These are phyloP conservation scores for Lymantria monacha DNA, from an alignment of 2,888 invertebrate species.

Conservation along the genomic window DNA sequence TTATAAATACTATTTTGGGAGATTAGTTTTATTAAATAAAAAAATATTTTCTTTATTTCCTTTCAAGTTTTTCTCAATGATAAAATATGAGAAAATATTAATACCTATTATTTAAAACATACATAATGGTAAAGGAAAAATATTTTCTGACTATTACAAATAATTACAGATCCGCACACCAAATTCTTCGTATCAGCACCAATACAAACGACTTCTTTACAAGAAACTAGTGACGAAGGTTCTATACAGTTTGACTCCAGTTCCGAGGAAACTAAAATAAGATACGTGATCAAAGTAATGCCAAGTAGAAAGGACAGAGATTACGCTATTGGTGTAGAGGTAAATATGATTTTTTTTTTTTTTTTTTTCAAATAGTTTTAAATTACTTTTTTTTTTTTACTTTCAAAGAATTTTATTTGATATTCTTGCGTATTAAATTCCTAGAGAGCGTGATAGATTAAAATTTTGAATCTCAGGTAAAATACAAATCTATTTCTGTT, in stretches of 20 bases:
- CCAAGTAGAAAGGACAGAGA: constrained; percentile 60
- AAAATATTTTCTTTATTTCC: no score
- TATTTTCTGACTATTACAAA: not conserved
- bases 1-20: no score
- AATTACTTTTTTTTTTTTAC: not conserved
- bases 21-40: no score
- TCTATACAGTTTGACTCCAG: constrained; percentile 73
- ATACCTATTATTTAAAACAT: no score
- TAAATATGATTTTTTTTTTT: constrained; percentile 18
- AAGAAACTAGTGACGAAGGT: constrained; percentile 72
- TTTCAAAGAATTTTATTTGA: not conserved
- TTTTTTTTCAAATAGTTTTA: not conserved
- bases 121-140: no score
- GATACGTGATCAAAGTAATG: constrained; percentile 64
- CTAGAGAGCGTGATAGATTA: no score
- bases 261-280: constrained; percentile 65
- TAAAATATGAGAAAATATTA: no score
- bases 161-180: constrained; percentile 52
- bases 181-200: constrained; percentile 70
- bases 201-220: constrained; percentile 54
- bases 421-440: no score
- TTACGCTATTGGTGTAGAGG: constrained; percentile 57
- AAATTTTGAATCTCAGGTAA: no score
- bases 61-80: no score
- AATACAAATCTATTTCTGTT: no score